Percentiles rank a stretch among this genome's conserved stretches.
phyloP scores from a whole-genome alignment of 2,113 vertebrate species.

The Papio anubis region DNA sequence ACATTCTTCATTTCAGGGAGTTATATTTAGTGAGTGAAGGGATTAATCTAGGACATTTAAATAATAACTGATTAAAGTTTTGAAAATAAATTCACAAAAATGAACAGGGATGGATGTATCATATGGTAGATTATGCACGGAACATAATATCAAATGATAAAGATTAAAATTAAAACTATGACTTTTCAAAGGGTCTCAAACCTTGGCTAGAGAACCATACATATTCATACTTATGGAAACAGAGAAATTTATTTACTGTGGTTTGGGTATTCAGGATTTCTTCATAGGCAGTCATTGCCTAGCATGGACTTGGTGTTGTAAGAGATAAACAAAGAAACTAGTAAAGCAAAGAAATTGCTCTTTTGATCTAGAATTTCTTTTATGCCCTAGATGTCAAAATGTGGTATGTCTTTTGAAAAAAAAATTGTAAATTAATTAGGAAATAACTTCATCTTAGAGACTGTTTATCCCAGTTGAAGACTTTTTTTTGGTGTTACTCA shows the following conservation, averaged over 20 bases:
- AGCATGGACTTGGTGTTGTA: neutral
- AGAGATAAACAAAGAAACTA: neutral
- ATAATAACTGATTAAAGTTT: neutral
- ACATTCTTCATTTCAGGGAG: neutral
- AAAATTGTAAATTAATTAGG: neutral
- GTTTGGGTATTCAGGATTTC: neutral
- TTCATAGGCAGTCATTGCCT: neutral
- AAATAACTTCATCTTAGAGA: neutral
- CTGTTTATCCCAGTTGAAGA: neutral
- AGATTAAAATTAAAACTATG: neutral
- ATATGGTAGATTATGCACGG: neutral
- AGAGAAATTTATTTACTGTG: neutral
- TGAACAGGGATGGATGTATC: neutral
- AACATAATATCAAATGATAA: conserved; percentile 17
- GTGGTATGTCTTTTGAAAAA: neutral
- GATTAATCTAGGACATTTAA: neutral
- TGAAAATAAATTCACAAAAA: neutral
- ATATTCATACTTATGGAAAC: neutral
- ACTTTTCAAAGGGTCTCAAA: neutral
- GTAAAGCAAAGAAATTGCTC: neutral
- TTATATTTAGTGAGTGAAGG: neutral
- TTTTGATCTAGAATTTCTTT: neutral
- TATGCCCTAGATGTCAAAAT: neutral
- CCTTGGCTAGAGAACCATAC: neutral
- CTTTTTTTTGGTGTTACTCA: neutral